Evolutionary conservation across 2,797 vertebrate species (phyloP).

Genomic region (Danio choprae): DNA sequence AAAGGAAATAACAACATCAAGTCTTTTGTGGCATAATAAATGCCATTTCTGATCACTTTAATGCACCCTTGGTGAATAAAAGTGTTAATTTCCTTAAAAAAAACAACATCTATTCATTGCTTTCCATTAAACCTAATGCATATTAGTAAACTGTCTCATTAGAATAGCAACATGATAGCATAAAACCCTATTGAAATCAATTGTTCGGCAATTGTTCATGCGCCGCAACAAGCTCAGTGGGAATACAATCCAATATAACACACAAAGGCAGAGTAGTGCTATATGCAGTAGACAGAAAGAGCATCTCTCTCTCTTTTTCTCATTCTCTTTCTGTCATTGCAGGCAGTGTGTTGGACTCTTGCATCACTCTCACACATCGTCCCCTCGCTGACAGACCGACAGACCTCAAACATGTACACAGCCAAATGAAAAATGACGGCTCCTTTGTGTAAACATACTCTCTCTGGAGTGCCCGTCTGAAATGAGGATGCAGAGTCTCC

Average conservation of each 20-base stretch:
- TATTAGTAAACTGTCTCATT: not conserved
- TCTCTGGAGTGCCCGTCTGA: not conserved
- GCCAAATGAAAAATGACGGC: slow-evolving; percentile 24
- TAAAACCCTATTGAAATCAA: not conserved
- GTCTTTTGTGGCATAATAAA: not conserved
- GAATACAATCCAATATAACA: not conserved
- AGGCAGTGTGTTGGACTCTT: slow-evolving; percentile 8
- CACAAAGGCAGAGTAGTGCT: not conserved
- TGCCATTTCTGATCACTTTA: not conserved
- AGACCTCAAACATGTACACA: slow-evolving; percentile 29
- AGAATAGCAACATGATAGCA: not conserved
- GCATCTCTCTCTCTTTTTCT: not conserved
- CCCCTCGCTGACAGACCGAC: slow-evolving; percentile 1
- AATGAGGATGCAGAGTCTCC: not conserved
- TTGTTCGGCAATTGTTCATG: not conserved
- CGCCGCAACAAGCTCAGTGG: not conserved
- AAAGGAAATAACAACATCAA: not conserved
- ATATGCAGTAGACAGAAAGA: slow-evolving; percentile 1
- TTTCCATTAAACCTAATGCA: not conserved
- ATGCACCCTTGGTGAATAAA: not conserved
- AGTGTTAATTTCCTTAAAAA: not conserved
- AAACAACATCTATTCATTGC: not conserved
- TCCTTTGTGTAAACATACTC: slow-evolving; percentile 1
- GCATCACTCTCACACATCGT: slow-evolving; percentile 10
- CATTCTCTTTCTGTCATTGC: slow-evolving; percentile 2